Base-by-base conservation (phyloP, 2,888 invertebrate species). In the Thymelicus acteon region DNA sequence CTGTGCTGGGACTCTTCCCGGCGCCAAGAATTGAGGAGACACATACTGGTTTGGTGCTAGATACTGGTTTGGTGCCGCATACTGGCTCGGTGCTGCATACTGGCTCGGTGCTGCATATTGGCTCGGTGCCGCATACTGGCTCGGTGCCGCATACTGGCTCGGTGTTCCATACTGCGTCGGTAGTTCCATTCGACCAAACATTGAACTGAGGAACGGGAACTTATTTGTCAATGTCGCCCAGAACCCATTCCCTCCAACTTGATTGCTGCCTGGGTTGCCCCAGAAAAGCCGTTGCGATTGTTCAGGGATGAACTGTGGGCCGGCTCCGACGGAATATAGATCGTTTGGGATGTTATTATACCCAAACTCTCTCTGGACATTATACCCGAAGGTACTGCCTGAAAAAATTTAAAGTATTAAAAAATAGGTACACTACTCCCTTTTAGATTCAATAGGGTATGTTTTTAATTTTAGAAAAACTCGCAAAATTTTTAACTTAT, bases 221-320 rank as follows among this genome's bases (percentile, higher is more conserved):
- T 93, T 93, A 76, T 93, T 92, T 15, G 92, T 92, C 68, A 93
- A 77, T 57, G 85, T 84, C 10, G 89, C 85, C 93, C 93, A 93
- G 67, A 85, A 74, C 61, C 92, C 93, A 6, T 89, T 88, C 37
- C 92, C 92, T 40, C 93, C 93, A 37, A 93, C 93, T 82, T 91
- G 91, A 75, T 93, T 93, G 73, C 83, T 84, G 44, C 93, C 93
- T 68, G 88, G 86, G 73, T 78, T 85, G 47, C 91, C 82, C 89
- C 91, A 93, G 77, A 93, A 93, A 7, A 93, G 79, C 5, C 90
- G 80, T 68, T 93, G 92, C 2, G 92, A 93, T 4, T 87, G 90
- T 74, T 93, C 89, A 71, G 83, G 82, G 37, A 80, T 74, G 60
- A 80, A 81, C 75, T 87, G 85, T 15, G 85, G 82, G 76, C 79